Percentiles rank a stretch among this genome's conserved stretches.
Evolutionary conservation across 2,888 invertebrate genomes (phyloP).

Genomic region (Thalpophila matura): DNA sequence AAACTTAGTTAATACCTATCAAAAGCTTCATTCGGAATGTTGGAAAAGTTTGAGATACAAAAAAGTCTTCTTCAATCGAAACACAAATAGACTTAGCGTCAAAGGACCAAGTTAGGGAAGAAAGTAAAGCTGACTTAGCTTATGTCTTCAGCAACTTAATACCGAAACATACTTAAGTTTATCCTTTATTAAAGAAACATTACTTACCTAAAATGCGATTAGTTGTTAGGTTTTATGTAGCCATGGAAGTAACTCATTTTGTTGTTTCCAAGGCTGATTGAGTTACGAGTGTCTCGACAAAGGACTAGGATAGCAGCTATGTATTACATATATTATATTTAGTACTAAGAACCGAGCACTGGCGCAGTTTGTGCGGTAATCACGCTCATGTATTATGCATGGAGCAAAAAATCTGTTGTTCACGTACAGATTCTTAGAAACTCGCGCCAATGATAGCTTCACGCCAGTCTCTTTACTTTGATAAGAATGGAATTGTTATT

Average conservation of each 20-base stretch:
- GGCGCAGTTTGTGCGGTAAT: constrained; percentile 46
- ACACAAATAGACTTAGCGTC: constrained; percentile 7
- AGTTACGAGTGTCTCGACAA: constrained; percentile 29
- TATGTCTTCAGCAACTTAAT: constrained; percentile 11
- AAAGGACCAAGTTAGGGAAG: constrained; percentile 14
- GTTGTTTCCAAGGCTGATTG: constrained; percentile 21
- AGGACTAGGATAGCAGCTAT: constrained; percentile 12
- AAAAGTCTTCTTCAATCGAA: constrained; percentile 13
- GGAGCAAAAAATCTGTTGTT: constrained; percentile 33
- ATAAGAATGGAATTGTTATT: constrained; percentile 47
- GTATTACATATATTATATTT: constrained; percentile 22
- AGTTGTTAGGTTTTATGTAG: constrained; percentile 20
- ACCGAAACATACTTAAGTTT: background rate
- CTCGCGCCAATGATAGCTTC: constrained; percentile 22
- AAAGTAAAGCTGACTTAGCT: background rate
- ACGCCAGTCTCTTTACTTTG: constrained; percentile 27
- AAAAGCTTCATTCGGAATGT: background rate
- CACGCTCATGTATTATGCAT: constrained; percentile 60
- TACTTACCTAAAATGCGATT: constrained; percentile 15
- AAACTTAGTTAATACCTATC: background rate
- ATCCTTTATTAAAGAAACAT: constrained; percentile 2
- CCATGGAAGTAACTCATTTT: constrained; percentile 17
- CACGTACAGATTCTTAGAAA: constrained; percentile 22
- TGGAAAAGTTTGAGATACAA: constrained; percentile 15
- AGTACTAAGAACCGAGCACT: constrained; percentile 34